A percentile compares a stretch with the other conserved stretches of the same genome.
These are phyloP conservation scores for Trachurus trachurus DNA, from an alignment of 2,797 vertebrate genomes.

Conservation along the genomic window DNA sequence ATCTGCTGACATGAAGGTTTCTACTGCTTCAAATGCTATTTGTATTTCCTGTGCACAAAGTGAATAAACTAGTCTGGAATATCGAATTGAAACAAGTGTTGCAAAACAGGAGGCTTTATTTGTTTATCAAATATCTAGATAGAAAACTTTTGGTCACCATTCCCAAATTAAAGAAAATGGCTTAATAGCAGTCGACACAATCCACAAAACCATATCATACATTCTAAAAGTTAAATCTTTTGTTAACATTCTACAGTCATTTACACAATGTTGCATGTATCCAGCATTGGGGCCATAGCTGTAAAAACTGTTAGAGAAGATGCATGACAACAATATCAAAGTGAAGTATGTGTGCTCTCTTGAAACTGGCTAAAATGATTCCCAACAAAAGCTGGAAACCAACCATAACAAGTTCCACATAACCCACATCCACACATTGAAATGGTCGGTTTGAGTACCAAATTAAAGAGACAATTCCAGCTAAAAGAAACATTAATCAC, in stretches of 20 bases:
- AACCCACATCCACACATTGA: not conserved
- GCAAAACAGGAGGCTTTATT: conserved; percentile 69
- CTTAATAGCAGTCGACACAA: conserved; percentile 54
- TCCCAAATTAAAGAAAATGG: conserved; percentile 62
- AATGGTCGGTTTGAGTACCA: conserved; percentile 5
- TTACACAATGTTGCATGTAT: conserved; percentile 53
- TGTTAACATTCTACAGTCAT: conserved; percentile 73
- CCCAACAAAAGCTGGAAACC: conserved; percentile 16
- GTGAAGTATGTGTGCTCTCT: not conserved
- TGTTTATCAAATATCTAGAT: conserved; percentile 77
- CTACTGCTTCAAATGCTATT: conserved; percentile 81
- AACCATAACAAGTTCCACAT: no score
- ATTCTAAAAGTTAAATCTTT: conserved; percentile 73
- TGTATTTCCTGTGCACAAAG: conserved; percentile 85
- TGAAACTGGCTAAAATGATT: conserved; percentile 23
- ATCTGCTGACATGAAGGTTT: conserved; percentile 78
- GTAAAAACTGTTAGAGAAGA: not conserved
- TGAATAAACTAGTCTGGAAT: conserved; percentile 86
- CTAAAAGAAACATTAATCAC: conserved; percentile 12
- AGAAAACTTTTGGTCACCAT: conserved; percentile 62
- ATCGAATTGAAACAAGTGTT: conserved; percentile 62
- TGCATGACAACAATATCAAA: conserved; percentile 24
- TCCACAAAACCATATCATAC: conserved; percentile 64
- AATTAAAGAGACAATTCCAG: conserved; percentile 25
- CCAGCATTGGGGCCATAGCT: conserved; percentile 35